A percentile compares a stretch with the other conserved stretches of the same genome.
Conservation (phyloP, 2,113 vertebrate genomes). For the Heterotilapia buettikoferi region DNA sequence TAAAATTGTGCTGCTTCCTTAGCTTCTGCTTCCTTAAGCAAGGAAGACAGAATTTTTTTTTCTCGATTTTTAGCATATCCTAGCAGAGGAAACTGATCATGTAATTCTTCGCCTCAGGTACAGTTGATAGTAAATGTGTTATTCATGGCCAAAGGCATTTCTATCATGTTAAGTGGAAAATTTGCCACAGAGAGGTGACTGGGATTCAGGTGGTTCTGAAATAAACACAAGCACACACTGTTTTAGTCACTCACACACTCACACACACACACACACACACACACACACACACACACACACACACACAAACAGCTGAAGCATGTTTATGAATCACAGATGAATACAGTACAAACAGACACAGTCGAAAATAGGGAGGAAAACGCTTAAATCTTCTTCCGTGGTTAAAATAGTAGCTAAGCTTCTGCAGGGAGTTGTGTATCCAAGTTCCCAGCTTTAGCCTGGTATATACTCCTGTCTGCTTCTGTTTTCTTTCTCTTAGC, state of each 20-base stretch:
- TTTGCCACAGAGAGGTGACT: constrained; percentile 36
- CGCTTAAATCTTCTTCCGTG: constrained; percentile 11
- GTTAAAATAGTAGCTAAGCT: constrained; percentile 10
- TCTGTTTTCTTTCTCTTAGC: constrained; percentile 15
- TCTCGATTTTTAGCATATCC: constrained; percentile 28
- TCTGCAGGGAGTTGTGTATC: constrained; percentile 11
- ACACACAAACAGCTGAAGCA: not conserved
- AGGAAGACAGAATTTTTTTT: not conserved
- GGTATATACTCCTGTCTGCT: not conserved
- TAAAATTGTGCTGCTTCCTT: constrained; percentile 12
- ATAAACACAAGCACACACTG: constrained; percentile 14
- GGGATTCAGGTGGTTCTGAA: constrained; percentile 49
- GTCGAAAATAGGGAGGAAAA: constrained; percentile 23
- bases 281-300: not conserved
- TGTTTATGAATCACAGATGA: constrained; percentile 11
- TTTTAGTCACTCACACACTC: not conserved
- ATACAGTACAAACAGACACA: constrained; percentile 4
- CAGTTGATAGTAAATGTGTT: constrained; percentile 56
- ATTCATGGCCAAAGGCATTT: constrained; percentile 52
- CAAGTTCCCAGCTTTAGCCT: not conserved
- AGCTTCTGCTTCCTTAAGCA: not conserved
- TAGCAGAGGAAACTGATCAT: constrained; percentile 41
- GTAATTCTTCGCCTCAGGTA: constrained; percentile 43
- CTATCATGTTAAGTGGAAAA: constrained; percentile 63
- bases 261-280: not conserved